Evolutionary conservation across 1,140 invertebrate species (phyloP), one percentile per base, ranked within the genome.

Genomic region (Drosophila simulans): DNA sequence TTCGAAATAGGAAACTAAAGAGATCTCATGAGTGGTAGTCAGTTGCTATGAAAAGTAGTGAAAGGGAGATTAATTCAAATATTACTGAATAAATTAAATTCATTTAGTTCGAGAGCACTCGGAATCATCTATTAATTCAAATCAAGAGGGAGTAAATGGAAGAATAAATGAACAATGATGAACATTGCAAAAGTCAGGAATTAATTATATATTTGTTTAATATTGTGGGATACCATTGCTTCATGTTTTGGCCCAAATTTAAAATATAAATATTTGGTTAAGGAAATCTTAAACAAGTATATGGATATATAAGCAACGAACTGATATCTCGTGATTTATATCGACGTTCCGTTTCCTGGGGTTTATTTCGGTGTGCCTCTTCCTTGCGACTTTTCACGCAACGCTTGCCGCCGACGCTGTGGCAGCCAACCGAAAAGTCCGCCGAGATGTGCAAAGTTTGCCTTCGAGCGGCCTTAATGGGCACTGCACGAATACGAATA

Each of bases 361-460:
- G 34, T 34, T 35, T 51, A 35, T 52, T 3, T 35, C 46, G 10
- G 20, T 25, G 12, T 48, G 40, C 43, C 43, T 43, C 70, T 62
- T 59, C 59, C 43, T 46, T 42, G 65, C 35, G 17, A 4, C 65
- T 65, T 57, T 80, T 77, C 74, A 77, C 56, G 73, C 73, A 52
- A 40, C 63, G 51, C 42, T 75, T 56, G 53, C 37, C 31, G 7
- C 40, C 51, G 70, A 49, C 52, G 69, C 53, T 39, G 35, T 46
- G 62, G 20, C 77, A 80, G 55, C 59, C 65, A 72, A 57, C 65
- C 60, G 71, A 31, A 56, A 80, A 76, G 78, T 71, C 49, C 59
- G 54, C 43, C 35, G 76, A 66, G 72, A 76, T 75, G 62, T 60
- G 72, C 72, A 69, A 70, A 77, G 60, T 66, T 74, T 75, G 72